A percentile compares a stretch with the other conserved stretches of the same genome.
phyloP scores from a whole-genome alignment of 2,797 vertebrate species.

The Odontamblyopus rebecca region DNA sequence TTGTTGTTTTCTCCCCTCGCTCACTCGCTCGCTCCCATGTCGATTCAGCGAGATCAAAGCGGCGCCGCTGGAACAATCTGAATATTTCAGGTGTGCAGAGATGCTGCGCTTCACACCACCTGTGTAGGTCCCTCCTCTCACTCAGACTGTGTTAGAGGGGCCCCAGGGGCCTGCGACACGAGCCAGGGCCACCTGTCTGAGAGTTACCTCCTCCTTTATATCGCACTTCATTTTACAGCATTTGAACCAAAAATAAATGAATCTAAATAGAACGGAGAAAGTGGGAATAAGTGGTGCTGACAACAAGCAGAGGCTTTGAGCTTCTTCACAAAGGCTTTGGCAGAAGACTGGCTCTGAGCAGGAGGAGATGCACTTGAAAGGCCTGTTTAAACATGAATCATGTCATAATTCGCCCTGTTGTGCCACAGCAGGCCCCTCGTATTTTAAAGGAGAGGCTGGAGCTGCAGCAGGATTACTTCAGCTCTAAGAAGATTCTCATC shows the following conservation, averaged over 20 bases:
- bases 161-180: slow-evolving; percentile 76
- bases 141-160: slow-evolving; percentile 68
- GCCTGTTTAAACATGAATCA: slow-evolving; percentile 66
- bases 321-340: slow-evolving; percentile 57
- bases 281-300: slow-evolving; percentile 75
- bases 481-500: slow-evolving; percentile 59
- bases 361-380: slow-evolving; percentile 59
- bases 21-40: slow-evolving; percentile 70
- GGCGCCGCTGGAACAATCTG: slow-evolving; percentile 75
- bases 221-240: slow-evolving; percentile 68
- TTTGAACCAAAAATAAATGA: slow-evolving; percentile 82
- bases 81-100: slow-evolving; percentile 84
- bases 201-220: slow-evolving; percentile 61
- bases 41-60: slow-evolving; percentile 81
- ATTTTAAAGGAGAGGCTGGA: slow-evolving; percentile 50
- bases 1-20: slow-evolving; percentile 71
- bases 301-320: slow-evolving; percentile 68
- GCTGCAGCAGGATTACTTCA: slow-evolving; percentile 37
- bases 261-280: slow-evolving; percentile 81
- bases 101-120: slow-evolving; percentile 77
- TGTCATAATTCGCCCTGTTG: slow-evolving; percentile 47
- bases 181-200: slow-evolving; percentile 81
- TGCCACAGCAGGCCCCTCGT: slow-evolving; percentile 36
- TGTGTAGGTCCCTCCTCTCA: slow-evolving; percentile 77
- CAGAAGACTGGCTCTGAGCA: slow-evolving; percentile 42